These are phyloP conservation scores for Diachrysia chrysitis DNA, from an alignment of 2,888 invertebrate genomes.

Conservation along the genomic window DNA sequence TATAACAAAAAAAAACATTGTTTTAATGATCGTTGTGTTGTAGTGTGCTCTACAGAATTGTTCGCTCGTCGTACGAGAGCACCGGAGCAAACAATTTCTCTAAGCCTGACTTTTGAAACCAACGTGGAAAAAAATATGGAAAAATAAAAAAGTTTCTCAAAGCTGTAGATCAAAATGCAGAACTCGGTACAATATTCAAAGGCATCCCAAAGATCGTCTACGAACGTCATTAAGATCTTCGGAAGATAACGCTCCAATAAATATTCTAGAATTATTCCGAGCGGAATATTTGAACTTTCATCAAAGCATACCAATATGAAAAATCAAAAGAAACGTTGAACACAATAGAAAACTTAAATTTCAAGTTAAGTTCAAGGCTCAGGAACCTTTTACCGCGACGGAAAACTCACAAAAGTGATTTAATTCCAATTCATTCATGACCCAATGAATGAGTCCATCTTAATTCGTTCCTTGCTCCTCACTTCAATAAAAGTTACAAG, in stretches of 20 bases:
- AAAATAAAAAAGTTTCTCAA: not conserved
- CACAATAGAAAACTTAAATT: slow-evolving; percentile 57
- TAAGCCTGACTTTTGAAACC: slow-evolving; percentile 21
- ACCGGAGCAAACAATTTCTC: slow-evolving; percentile 22
- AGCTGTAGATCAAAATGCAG: slow-evolving; percentile 14
- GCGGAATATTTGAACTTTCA: slow-evolving; percentile 5
- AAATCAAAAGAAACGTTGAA: slow-evolving; percentile 36
- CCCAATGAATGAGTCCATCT: slow-evolving; percentile 61
- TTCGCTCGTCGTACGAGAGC: slow-evolving; percentile 25
- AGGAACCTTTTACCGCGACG: slow-evolving; percentile 60
- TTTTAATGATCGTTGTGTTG: slow-evolving; percentile 44
- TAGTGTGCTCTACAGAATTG: slow-evolving; percentile 44
- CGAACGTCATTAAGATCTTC: slow-evolving; percentile 20
- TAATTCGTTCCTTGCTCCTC: slow-evolving; percentile 60
- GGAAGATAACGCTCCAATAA: slow-evolving; percentile 18
- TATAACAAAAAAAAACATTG: slow-evolving; percentile 40
- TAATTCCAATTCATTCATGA: slow-evolving; percentile 65
- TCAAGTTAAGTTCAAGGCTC: slow-evolving; percentile 51
- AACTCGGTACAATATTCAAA: slow-evolving; percentile 35
- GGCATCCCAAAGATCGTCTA: slow-evolving; percentile 30
- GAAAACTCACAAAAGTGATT: slow-evolving; percentile 63
- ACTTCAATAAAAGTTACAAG: slow-evolving; percentile 65
- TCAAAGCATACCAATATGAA: slow-evolving; percentile 33
- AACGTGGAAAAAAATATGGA: slow-evolving; percentile 10
- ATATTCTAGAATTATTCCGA: slow-evolving; percentile 36